phyloP scores from a whole-genome alignment of 1,140 invertebrate genomes.

The Drosophila subpulchrella region DNA sequence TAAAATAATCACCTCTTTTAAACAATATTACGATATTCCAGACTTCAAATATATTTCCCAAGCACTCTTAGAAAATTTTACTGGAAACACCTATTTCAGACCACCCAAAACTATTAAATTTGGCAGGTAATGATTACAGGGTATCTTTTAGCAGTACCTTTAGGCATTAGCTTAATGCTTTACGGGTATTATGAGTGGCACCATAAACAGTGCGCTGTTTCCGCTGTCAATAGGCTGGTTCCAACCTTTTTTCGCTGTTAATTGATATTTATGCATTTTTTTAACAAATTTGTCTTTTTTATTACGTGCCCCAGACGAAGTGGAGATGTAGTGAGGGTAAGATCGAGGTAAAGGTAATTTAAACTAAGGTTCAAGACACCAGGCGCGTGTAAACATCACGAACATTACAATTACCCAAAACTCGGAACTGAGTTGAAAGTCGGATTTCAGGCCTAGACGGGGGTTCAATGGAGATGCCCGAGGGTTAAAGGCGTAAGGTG shows the following conservation, averaged over 20 bases:
- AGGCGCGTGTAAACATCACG: conserved; percentile 28
- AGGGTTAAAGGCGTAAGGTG: conserved; percentile 61
- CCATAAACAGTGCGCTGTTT: conserved; percentile 31
- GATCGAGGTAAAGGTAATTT: conserved; percentile 25
- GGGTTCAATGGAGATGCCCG: conserved; percentile 45
- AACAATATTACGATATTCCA: no score
- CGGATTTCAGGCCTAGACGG: conserved; percentile 20
- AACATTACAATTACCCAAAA: conserved; percentile 29
- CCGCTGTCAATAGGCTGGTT: conserved; percentile 54
- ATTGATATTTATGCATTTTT: conserved; percentile 41
- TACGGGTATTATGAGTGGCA: conserved; percentile 28
- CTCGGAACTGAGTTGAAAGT: conserved; percentile 11
- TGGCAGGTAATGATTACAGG: not conserved
- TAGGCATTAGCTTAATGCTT: conserved; percentile 22
- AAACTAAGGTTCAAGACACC: conserved; percentile 36
- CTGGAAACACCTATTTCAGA: no score
- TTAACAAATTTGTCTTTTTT: conserved; percentile 41
- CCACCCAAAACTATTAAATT: not conserved
- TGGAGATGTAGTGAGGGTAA: conserved; percentile 15
- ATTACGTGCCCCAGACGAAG: conserved; percentile 25
- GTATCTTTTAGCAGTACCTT: conserved; percentile 5
- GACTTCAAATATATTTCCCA: no score
- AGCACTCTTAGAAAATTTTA: not conserved
- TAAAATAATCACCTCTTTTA: no score
- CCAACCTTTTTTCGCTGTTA: conserved; percentile 24